phyloP scores from a whole-genome alignment of 2,888 invertebrate species.

The Enchytraeus crypticus region DNA sequence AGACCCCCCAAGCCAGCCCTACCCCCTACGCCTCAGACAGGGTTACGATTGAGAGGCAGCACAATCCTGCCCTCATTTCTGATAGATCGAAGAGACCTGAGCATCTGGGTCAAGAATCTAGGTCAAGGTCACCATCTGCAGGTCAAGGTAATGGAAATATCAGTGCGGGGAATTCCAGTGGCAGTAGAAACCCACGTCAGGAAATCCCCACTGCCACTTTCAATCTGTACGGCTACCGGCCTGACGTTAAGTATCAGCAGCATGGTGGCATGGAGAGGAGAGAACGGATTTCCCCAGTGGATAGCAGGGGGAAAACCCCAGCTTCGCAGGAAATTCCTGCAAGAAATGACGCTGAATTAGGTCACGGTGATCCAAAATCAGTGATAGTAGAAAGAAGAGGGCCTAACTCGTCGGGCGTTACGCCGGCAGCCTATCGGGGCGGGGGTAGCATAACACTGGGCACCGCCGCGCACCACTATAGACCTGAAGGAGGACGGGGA shows the following conservation, averaged over 20 bases:
- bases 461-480: no score
- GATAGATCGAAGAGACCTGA: not conserved
- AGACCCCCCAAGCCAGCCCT: no score
- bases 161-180: no score
- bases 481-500: no score
- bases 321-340: no score
- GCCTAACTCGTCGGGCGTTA: no score
- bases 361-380: not conserved
- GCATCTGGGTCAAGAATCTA: not conserved
- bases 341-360: not conserved
- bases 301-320: not conserved
- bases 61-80: not conserved
- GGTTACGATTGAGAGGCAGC: constrained; percentile 2
- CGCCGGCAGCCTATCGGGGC: not conserved
- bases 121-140: no score
- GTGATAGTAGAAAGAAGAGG: not conserved
- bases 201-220: not conserved
- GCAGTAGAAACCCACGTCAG: not conserved
- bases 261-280: not conserved
- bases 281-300: not conserved
- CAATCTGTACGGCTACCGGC: constrained; percentile 2
- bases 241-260: not conserved
- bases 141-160: no score
- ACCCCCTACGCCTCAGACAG: no score
- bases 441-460: constrained; percentile 3